phyloP scores from a whole-genome alignment of 2,797 vertebrate genomes.

The Pygocentrus nattereri region DNA sequence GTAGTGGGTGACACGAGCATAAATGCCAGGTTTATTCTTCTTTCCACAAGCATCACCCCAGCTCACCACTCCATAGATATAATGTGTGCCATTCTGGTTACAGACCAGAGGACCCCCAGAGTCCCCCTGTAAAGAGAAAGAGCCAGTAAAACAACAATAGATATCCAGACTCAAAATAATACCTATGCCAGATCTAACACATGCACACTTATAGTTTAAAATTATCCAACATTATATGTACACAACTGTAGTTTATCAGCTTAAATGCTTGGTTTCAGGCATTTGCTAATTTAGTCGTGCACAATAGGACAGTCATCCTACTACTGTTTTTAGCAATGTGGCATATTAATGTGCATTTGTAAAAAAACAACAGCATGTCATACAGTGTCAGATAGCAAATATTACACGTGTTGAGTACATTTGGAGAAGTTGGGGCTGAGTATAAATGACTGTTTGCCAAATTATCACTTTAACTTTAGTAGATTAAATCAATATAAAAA shows the following conservation, averaged over 20 bases:
- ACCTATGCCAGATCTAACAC: background rate
- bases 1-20: slow-evolving; percentile 81
- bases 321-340: too few species aligned
- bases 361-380: too few species aligned
- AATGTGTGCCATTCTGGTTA: slow-evolving; percentile 71
- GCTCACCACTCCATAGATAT: slow-evolving; percentile 85
- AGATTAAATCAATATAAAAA: background rate
- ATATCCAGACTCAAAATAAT: too few species aligned
- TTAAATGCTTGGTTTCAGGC: too few species aligned
- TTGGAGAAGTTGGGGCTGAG: too few species aligned
- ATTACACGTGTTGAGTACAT: background rate
- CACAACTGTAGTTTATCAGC: too few species aligned
- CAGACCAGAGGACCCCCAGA: slow-evolving; percentile 89
- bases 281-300: too few species aligned
- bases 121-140: slow-evolving; percentile 79
- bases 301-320: too few species aligned
- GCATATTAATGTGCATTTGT: too few species aligned
- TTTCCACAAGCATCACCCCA: slow-evolving; percentile 85
- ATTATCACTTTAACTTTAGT: background rate
- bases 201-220: background rate
- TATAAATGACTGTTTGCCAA: background rate
- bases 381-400: too few species aligned
- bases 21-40: slow-evolving; percentile 86
- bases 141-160: background rate
- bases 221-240: too few species aligned